Conservation (phyloP, 2,797 vertebrate genomes). For the Notolabrus celidotus region DNA sequence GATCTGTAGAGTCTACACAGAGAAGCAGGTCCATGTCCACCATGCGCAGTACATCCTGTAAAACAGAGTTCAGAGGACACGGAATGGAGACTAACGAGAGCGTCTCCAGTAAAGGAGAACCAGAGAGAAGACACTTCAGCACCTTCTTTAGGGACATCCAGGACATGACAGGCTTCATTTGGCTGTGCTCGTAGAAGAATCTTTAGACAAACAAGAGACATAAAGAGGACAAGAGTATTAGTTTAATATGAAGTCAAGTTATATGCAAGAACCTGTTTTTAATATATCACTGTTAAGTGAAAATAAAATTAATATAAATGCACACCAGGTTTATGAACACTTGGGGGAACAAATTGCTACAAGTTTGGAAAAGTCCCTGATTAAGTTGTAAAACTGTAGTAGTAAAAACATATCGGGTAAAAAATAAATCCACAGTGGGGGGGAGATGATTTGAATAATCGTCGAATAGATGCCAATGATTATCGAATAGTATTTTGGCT, state of each 20-base stretch:
- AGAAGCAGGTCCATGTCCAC: background rate
- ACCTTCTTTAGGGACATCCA: constrained; percentile 67
- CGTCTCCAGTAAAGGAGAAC: constrained; percentile 73
- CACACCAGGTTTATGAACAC: background rate
- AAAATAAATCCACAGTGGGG: too few relatives aligned
- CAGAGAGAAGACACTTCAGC: constrained; percentile 78
- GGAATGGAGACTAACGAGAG: constrained; percentile 82
- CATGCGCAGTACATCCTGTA: constrained; percentile 56
- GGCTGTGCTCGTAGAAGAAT: constrained; percentile 77
- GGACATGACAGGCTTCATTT: constrained; percentile 61
- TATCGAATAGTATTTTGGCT: too few relatives aligned
- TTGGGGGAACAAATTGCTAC: too few relatives aligned
- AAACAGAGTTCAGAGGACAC: constrained; percentile 77
- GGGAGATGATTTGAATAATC: too few relatives aligned
- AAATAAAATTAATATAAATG: too few relatives aligned
- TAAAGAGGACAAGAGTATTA: constrained; percentile 6
- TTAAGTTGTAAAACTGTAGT: too few relatives aligned
- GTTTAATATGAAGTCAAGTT: background rate
- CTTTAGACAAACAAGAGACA: constrained; percentile 59
- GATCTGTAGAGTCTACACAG: background rate
- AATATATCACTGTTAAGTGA: too few relatives aligned
- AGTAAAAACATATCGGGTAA: too few relatives aligned
- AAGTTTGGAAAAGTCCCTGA: background rate
- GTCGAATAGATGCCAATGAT: too few relatives aligned
- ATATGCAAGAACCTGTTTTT: too few relatives aligned